Base-by-base conservation (phyloP, 2,888 invertebrate genomes). In the Trachelus troglodyta region DNA sequence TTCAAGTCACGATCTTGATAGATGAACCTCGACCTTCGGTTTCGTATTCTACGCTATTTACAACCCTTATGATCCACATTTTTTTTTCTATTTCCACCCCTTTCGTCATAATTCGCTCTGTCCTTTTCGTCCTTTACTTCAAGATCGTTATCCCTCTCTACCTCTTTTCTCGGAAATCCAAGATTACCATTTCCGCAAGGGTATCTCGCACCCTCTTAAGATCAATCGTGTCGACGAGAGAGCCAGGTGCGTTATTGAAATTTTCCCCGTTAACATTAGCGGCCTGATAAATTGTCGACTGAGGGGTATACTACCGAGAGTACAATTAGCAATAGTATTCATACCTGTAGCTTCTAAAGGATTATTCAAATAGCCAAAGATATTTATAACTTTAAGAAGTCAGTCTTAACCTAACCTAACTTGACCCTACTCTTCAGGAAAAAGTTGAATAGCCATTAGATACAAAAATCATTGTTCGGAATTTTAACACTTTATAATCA, bases 221-320 rank as follows among this genome's bases (percentile, higher is more conserved):
- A 31, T 71, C 71, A 33, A 34, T 71, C 71, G 71, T 12, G 71
- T 30, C 71, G 71, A 33, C 34, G 71, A 15, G 71, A 56, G 56
- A 56, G 23, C 56, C 56, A 56, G 71, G 33, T 71, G 71, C 71
- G 33, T 71, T 71, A 71, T 71, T 71, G 31, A 71, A 71, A 71
- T 71, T 15, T 31, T 34, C 56, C 56, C 56, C 56, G 15, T 23
- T 23, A 23, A 23, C 56, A 23, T 56, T 56, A 23, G 23, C 23
- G 56, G 6, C 56, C 56, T 56, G 9, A 56, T 56, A 56, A 56
- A 56, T 56, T 23, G 56, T 56, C 56, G 15, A 56, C 56, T 2
- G 56, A 56, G 56, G 56, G 56, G 9, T 56, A 15, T 4, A 40
- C 23, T 56, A 23, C 9, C 9, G 56, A 15, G 23, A 56, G 56